Conservation (phyloP, 92 coral and sea anemone genomes). For the Siderastrea siderea region DNA sequence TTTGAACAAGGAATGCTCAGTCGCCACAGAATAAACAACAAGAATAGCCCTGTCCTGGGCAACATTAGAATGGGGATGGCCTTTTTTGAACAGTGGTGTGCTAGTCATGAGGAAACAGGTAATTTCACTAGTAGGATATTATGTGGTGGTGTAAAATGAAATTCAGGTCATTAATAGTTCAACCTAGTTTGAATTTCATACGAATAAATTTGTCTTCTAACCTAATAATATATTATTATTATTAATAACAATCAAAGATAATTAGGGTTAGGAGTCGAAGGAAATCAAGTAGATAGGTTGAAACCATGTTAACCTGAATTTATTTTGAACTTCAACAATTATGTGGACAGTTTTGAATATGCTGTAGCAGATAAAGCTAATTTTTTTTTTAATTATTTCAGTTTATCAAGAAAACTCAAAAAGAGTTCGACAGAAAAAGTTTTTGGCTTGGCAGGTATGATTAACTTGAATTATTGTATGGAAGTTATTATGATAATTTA, state of each 20-base stretch:
- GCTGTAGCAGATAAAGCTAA: not conserved
- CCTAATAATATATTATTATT: not conserved
- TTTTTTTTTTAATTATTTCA: not conserved
- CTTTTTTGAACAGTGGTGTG: constrained; percentile 47
- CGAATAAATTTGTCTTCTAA: too few species aligned
- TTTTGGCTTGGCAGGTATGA: constrained; percentile 54
- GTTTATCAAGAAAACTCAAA: constrained; percentile 46
- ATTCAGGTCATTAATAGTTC: not conserved
- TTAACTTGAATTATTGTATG: not conserved
- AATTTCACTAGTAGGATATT: not conserved
- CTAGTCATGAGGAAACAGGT: constrained; percentile 19
- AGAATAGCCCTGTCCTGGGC: constrained; percentile 6
- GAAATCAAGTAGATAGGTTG: too few species aligned
- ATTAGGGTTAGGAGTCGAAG: too few species aligned
- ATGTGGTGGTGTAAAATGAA: not conserved
- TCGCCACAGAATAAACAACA: constrained; percentile 28
- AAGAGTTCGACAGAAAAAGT: constrained; percentile 46
- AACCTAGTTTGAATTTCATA: not conserved
- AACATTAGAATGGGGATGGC: constrained; percentile 28
- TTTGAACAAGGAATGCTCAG: constrained; percentile 54
- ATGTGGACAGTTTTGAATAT: not conserved
- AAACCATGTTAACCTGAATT: too few species aligned
- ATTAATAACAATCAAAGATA: too few species aligned
- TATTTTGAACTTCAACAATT: too few species aligned
- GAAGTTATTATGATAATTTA: not conserved